phyloP scores from a whole-genome alignment of 2,113 vertebrate genomes.

The Pteropus alecto region DNA sequence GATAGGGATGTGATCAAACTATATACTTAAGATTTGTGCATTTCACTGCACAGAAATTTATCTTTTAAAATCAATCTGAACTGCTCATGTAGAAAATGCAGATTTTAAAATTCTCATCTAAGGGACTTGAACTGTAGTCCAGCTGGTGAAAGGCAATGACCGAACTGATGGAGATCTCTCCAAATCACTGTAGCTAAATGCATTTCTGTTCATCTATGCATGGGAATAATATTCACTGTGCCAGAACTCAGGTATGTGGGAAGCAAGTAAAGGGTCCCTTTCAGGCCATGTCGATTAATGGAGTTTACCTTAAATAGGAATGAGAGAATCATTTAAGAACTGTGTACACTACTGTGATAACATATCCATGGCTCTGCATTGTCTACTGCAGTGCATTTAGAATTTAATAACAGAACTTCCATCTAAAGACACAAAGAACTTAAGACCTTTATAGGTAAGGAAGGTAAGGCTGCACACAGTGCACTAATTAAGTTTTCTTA shows the following conservation, averaged over 20 bases:
- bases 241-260: neutral
- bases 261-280: neutral
- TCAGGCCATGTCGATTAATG: neutral
- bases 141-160: neutral
- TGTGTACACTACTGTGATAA: neutral
- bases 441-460: neutral
- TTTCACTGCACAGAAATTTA: neutral
- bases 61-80: slow-evolving; percentile 29
- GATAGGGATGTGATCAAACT: neutral
- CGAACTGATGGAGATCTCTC: neutral
- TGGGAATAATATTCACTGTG: neutral
- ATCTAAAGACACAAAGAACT: neutral
- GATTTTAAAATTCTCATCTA: neutral
- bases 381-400: neutral
- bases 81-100: neutral
- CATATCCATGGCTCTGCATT: neutral
- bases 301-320: neutral
- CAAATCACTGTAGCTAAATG: neutral
- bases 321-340: neutral
- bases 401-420: slow-evolving; percentile 16
- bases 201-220: slow-evolving; percentile 6
- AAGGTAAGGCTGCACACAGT: neutral
- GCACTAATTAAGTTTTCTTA: neutral
- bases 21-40: neutral
- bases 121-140: neutral